Conservation (phyloP, 1,140 invertebrate species). For the Hesperophylax magnus region DNA sequence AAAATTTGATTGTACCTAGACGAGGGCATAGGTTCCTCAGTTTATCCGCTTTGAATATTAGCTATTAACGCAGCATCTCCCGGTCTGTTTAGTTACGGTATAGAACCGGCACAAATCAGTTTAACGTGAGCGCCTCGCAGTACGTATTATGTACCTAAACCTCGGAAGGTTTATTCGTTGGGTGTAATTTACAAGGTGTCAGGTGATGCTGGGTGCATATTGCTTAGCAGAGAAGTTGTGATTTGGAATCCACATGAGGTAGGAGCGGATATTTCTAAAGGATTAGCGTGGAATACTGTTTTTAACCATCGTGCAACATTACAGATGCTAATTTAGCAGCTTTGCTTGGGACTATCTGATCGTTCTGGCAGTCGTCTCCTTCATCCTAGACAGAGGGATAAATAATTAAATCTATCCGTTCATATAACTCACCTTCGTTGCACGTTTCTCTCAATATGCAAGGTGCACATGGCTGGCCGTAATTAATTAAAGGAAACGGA, state of each 20-base stretch:
- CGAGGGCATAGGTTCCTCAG: no score
- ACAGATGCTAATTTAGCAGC: constrained; percentile 6
- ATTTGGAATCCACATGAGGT: constrained; percentile 40
- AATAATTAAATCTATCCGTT: constrained; percentile 16
- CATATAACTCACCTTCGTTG: not conserved
- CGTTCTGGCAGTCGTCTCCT: not conserved
- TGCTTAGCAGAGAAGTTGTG: constrained; percentile 34
- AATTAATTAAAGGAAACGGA: constrained; percentile 21
- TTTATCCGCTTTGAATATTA: no score
- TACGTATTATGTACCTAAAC: not conserved
- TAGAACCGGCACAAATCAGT: not conserved
- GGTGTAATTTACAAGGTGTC: constrained; percentile 27
- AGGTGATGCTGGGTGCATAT: constrained; percentile 29
- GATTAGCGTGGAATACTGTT: constrained; percentile 9
- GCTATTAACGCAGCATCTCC: no score
- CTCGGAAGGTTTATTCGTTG: constrained; percentile 17
- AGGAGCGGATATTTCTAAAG: not conserved
- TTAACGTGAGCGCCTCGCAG: not conserved
- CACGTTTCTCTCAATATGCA: not conserved
- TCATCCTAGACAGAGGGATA: not conserved
- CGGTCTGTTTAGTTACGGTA: not conserved
- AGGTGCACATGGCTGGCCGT: not conserved
- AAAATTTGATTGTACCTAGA: no score
- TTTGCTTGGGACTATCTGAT: not conserved
- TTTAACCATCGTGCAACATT: not conserved